These are phyloP conservation scores for Drosophila sechellia DNA, from an alignment of 1,140 invertebrate genomes.

Conservation along the genomic window DNA sequence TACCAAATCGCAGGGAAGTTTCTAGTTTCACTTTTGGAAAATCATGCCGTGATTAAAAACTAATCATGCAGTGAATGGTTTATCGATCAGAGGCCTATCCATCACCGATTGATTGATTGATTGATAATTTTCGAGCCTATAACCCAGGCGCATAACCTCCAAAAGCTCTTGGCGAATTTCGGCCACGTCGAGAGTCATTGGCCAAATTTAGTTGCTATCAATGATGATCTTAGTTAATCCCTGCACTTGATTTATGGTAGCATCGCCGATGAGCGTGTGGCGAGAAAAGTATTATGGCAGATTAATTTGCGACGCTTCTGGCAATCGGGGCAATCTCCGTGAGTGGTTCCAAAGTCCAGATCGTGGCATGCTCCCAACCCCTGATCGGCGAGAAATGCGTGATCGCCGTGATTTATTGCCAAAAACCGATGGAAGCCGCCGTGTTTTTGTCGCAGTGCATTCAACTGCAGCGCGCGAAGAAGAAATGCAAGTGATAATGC, in stretches of 20 bases:
- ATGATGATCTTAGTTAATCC: conserved; percentile 17
- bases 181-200: background rate
- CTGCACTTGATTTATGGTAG: conserved; percentile 27
- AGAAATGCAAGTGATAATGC: conserved; percentile 59
- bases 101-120: conserved; percentile 11
- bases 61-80: conserved; percentile 8
- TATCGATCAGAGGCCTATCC: conserved; percentile 16
- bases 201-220: background rate
- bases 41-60: conserved; percentile 16
- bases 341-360: conserved; percentile 72
- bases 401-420: conserved; percentile 27
- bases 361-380: conserved; percentile 53
- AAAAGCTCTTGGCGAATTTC: conserved; percentile 19
- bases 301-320: conserved; percentile 10
- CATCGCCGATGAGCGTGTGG: conserved; percentile 27
- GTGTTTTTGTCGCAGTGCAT: conserved; percentile 59
- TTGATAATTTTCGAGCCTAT: conserved; percentile 24
- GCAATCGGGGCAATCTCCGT: conserved; percentile 54
- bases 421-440: conserved; percentile 19
- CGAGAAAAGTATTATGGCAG: background rate
- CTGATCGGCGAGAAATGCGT: conserved; percentile 54
- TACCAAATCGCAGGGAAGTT: background rate
- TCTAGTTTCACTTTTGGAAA: background rate
- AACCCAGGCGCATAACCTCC: conserved; percentile 20
- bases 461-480: conserved; percentile 52